Evolutionary conservation across 1,140 invertebrate genomes (phyloP), one percentile per base, ranked within the genome.

Genomic region (Orussus abietinus): DNA sequence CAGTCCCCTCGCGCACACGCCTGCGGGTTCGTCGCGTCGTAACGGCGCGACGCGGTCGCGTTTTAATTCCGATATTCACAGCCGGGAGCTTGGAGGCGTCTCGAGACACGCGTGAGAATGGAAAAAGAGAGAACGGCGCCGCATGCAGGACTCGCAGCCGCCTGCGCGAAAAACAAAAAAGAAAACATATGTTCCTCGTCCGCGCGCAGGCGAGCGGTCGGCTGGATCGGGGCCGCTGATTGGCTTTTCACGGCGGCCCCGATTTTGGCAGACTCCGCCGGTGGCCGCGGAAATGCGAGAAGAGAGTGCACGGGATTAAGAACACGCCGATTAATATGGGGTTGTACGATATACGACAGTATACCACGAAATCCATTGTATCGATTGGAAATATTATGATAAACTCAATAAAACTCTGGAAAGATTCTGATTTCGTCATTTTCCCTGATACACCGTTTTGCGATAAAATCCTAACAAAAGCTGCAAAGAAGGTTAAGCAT

Each of bases 331-430:
- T n/a, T n/a, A n/a, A n/a, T n/a, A n/a, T 57, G 40, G 52, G 53
- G 53, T 59, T 41, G 38, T 53, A 56, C 61, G 57, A 60, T 49
- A 62, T 59, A 64, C 52, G 51, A 50, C 53, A 54, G 64, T 71
- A 71, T 70, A 72, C 69, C 59, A 72, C 58, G 60, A 61, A 69
- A 69, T 68, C 65, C 60, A 70, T 69, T 71, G 66, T 73, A 73
- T 68, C 59, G 53, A 68, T 62, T 70, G 53, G 66, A 69, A 64
- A 53, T 55, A 67, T 71, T 69, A 72, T 69, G 62, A 66, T 71
- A 68, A 69, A 70, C 66, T 67, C 59, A 72, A 72, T 72, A 72
- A 72, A 72, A 69, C 52, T 61, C 62, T 66, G 57, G 62, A 62
- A 66, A 66, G 64, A 57, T 53, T 53, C 29, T 31, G 17, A 39